phyloP scores from a whole-genome alignment of 1,140 invertebrate genomes.

The Heterodera schachtii region DNA sequence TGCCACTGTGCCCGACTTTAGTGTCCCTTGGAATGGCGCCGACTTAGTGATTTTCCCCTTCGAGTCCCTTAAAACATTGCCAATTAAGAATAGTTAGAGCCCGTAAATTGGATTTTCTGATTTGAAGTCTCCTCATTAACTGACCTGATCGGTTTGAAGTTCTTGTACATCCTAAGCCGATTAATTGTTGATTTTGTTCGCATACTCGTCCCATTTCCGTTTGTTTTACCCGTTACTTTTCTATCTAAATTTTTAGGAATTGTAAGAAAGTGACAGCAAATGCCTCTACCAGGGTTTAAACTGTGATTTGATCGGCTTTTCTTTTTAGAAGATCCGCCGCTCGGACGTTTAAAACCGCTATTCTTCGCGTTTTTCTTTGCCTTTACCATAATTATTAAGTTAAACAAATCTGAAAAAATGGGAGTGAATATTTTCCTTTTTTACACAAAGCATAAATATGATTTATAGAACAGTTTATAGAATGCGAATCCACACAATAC shows the following conservation, averaged over 20 bases:
- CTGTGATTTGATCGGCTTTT: constrained; percentile 48
- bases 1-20: constrained; percentile 85
- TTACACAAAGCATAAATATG: no score
- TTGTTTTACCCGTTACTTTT: constrained; percentile 28
- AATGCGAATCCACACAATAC: no score
- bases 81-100: no score
- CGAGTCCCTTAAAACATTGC: constrained; percentile 71
- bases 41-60: constrained; percentile 87
- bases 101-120: no score
- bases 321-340: background rate
- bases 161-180: constrained; percentile 85
- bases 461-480: no score
- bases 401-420: no score
- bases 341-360: constrained; percentile 2
- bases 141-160: constrained; percentile 86
- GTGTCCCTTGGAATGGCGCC: constrained; percentile 88
- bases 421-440: no score
- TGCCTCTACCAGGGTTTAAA: constrained; percentile 44
- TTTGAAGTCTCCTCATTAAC: constrained; percentile 17
- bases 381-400: background rate
- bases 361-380: constrained; percentile 1
- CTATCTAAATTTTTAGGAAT: constrained; percentile 30
- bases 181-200: constrained; percentile 90
- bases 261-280: background rate
- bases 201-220: constrained; percentile 36